Base-by-base conservation (phyloP, 1,140 invertebrate species). In the Apis dorsata region DNA sequence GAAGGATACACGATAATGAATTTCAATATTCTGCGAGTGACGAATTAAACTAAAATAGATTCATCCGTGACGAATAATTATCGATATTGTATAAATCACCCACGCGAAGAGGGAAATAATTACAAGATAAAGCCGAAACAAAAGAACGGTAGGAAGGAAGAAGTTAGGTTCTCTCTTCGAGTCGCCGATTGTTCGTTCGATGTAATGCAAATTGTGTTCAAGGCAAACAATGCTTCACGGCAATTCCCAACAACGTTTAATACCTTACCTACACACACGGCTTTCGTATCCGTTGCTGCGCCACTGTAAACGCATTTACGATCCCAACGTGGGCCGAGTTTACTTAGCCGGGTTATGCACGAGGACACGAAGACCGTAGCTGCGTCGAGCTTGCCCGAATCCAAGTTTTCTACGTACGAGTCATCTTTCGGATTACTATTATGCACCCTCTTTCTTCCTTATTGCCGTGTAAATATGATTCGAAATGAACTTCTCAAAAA, bases 281-380 rank as follows among this genome's bases (percentile, higher is more conserved):
- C 73, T 84, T 63, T 34, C 72, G 24, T 28, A 44, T 44, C 5
- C 68, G 34, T 66, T 55, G 60, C 85, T 84, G 88, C 87, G 84
- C 86, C 87, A 86, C 77, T 88, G 84, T 77, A 70, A 76, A 71
- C 87, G 77, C 85, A 83, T 88, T 89, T 89, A 86, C 88, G 88
- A 88, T 79, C 76, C 53, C 49, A 73, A 89, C 87, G 87, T 89
- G 87, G 87, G 81, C 24, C 60, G 81, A 62, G 81, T 89, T 89
- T 89, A 89, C 82, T 89, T 86, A 85, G 81, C 72, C 24, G 53
- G 75, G 62, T 82, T 86, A 86, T 80, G 79, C 79, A 60, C 72
- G 63, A 62, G 62, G 63, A 81, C 34, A 84, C 59, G 19, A 53
- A 59, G 71, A 57, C 63, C 65, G 59, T 71, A 66, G 51, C n/a